A percentile compares a stretch with the other conserved stretches of the same genome.
phyloP scores from a whole-genome alignment of 2,113 vertebrate species.

The Pampusana beccarii region DNA sequence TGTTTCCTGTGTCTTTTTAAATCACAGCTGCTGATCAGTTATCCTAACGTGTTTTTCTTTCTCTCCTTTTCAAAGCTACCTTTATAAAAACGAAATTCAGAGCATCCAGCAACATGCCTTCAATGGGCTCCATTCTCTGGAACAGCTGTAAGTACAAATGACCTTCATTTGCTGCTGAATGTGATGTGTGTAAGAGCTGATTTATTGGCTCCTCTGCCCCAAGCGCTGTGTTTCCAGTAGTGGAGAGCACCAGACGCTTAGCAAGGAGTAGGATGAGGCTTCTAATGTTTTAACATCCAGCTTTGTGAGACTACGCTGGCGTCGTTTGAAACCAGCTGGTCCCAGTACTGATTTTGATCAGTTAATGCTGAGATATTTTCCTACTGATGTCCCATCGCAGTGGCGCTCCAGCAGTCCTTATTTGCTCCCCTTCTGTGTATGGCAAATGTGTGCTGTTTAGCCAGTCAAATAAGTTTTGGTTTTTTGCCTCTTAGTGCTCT shows the following conservation, averaged over 20 bases:
- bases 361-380: background rate
- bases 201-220: background rate
- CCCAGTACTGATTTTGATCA: background rate
- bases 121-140: constrained; percentile 88
- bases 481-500: background rate
- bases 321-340: background rate
- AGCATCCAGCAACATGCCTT: constrained; percentile 91
- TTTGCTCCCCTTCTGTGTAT: background rate
- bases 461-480: background rate
- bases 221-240: background rate
- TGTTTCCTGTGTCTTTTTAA: background rate
- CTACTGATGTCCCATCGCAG: background rate
- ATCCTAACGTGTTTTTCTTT: constrained; percentile 40
- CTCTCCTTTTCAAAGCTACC: constrained; percentile 84
- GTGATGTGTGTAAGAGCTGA: background rate
- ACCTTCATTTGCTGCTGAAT: background rate
- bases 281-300: background rate
- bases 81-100: constrained; percentile 95
- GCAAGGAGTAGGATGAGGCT: background rate
- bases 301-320: background rate
- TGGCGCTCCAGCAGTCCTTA: background rate
- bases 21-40: background rate
- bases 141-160: constrained; percentile 90
- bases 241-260: background rate
- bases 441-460: background rate